Evolutionary conservation across 2,113 vertebrate genomes (phyloP), one percentile per base, ranked within the genome.

Genomic region (Rhea pennata): DNA sequence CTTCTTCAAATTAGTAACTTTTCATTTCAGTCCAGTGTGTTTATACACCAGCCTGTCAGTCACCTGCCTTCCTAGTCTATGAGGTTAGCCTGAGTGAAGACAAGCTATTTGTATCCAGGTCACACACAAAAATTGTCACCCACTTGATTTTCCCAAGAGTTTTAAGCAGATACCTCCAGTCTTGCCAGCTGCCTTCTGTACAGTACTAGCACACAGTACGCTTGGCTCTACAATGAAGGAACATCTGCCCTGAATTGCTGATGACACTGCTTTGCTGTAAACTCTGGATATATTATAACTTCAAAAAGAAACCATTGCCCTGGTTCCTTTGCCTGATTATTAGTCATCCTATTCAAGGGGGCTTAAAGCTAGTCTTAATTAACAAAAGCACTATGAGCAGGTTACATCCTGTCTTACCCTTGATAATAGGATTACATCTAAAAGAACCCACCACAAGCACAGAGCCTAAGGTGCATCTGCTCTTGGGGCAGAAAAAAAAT

Each of bases 1-100:
- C 66, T 84, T 77, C 77, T 89, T 89, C 69, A 51, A 85, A 71
- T 46, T 67, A 81, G 46, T 64, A 80, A 77, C 62, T 59, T 83
- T 70, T 56, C 0, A 0, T 70, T 73, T 39, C 77, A 80, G 77
- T 62, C 16, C 76, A 51, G 62, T 31, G 1, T 21, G 40, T 51
- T 27, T 75, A 65, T 59, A 51, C n/a, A 17, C 50, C 53, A 83
- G 8, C 62, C 50, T 80, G 85, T 72, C 89, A 75, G 51, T 79
- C 85, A 89, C 67, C 77, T 62, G 67, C 62, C 50, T 73, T 54
- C n/a, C 72, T 50, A 13, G 26, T 40, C 6, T 0, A 0, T 24
- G 53, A 80, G 67, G 67, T 19, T 56, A 29, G 56, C 2, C 0
- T 27, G 24, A 72, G 29, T 40, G 42, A 92, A 36, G n/a, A 54